Base-by-base conservation (phyloP, 2,888 invertebrate species). In the Spodoptera exigua region DNA sequence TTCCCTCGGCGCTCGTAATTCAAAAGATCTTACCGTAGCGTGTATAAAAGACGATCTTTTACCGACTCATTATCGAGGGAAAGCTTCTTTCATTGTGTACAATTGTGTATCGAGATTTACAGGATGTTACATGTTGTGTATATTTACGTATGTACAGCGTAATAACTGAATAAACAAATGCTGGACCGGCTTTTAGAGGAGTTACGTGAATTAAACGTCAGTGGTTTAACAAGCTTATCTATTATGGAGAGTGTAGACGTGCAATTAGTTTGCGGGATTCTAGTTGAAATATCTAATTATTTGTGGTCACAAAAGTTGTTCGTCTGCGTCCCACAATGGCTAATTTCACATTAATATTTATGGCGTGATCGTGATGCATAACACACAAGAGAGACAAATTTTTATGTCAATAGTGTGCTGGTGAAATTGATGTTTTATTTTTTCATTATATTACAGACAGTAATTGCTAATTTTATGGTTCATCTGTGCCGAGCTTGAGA, bases 331-430 rank as follows among this genome's bases (percentile, higher is more conserved):
- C 40, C 36, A 62, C 49, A 60, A 37, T 48, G 53, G 54, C n/a
- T 58, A 62, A 74, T 58, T 59, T 61, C 46, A 9, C 18, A 56
- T 70, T 49, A 70, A 73, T 73, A 73, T 74, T 70, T 74, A 74
- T 70, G 60, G 57, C 52, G 57, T 58, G n/a, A 57, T 62, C 46
- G 39, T 35, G 36, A 64, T 48, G 44, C 48, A 43, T 18, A 60
- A 51, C 53, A 51, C 54, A 41, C 14, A 57, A 59, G 48, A 18
- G 18, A 53, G 36, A 59, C 43, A 58, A 57, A 73, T 71, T 76
- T 67, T 61, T 62, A 40, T 52, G 66, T 69, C 73, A 77, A 77
- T 79, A 70, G 67, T 54, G 40, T 51, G 44, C 39, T 32, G 46
- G 57, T 34, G 34, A 36, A 44, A 49, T 36, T 35, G 35, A 14